Percentiles rank a stretch among this genome's conserved stretches.
Evolutionary conservation across 2,797 vertebrate species (phyloP).

Genomic region (Intellagama lesueurii): DNA sequence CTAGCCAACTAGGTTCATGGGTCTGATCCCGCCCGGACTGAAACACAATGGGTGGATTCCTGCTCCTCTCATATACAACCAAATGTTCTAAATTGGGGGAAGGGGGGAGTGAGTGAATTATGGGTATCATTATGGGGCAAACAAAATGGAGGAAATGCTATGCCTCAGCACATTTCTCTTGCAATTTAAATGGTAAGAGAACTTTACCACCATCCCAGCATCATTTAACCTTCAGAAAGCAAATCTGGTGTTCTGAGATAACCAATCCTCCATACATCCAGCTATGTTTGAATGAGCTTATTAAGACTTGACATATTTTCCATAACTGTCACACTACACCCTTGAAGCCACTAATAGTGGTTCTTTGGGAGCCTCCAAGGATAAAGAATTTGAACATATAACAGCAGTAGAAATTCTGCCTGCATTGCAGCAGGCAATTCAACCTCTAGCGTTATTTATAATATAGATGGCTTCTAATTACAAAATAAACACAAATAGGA

Average conservation of each 20-base stretch:
- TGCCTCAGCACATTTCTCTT: neutral
- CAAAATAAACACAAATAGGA: slow-evolving; percentile 2
- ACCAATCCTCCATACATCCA: slow-evolving; percentile 21
- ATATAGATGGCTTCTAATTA: slow-evolving; percentile 14
- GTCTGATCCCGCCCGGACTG: neutral
- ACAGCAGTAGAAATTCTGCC: slow-evolving; percentile 11
- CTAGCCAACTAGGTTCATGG: neutral
- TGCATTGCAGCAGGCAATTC: slow-evolving; percentile 44
- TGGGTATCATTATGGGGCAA: neutral
- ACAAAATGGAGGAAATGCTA: neutral
- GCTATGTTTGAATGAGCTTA: slow-evolving; percentile 33
- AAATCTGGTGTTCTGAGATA: neutral
- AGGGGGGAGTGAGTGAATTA: neutral
- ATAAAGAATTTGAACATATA: neutral
- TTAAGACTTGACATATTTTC: slow-evolving; percentile 48
- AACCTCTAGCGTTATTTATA: slow-evolving; percentile 35
- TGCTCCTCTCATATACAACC: neutral
- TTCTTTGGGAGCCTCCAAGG: slow-evolving; percentile 29
- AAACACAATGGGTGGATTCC: neutral
- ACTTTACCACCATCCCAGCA: neutral
- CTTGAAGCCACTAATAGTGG: slow-evolving; percentile 35
- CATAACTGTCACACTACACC: slow-evolving; percentile 37
- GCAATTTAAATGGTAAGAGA: neutral
- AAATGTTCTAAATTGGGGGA: neutral
- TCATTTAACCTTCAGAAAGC: slow-evolving; percentile 1